Evolutionary conservation across 2,113 vertebrate genomes (phyloP).

Genomic region (Zingel zingel): DNA sequence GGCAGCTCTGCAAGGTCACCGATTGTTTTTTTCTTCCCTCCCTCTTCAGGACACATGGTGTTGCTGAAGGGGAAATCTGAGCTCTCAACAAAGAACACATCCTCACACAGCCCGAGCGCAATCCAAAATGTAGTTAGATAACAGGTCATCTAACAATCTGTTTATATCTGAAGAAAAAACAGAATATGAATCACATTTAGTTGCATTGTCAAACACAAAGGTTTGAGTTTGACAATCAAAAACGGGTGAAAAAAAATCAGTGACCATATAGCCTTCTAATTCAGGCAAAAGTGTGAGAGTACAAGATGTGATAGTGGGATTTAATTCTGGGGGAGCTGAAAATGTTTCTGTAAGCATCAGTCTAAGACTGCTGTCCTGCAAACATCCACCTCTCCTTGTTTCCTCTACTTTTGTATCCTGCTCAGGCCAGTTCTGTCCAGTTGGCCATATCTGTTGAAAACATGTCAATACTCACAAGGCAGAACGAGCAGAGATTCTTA

Average conservation of each 20-base stretch:
- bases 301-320: not conserved
- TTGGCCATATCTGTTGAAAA: not conserved
- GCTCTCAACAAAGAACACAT: constrained; percentile 53
- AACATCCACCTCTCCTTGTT: not conserved
- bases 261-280: not conserved
- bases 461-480: not conserved
- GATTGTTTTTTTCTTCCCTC: constrained; percentile 29
- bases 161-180: not conserved
- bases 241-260: not conserved
- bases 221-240: not conserved
- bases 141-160: constrained; percentile 19
- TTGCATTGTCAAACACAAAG: not conserved
- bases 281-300: not conserved
- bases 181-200: not conserved
- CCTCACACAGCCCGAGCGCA: constrained; percentile 39
- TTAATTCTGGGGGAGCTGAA: not conserved
- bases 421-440: constrained; percentile 12
- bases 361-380: not conserved
- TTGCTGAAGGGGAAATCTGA: constrained; percentile 56
- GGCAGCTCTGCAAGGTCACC: constrained; percentile 77
- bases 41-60: constrained; percentile 62
- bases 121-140: constrained; percentile 33
- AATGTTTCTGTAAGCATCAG: not conserved
- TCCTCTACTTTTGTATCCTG: constrained; percentile 4
- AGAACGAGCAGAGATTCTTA: not conserved